These are phyloP conservation scores for Pseudochromis fuscus DNA, from an alignment of 2,797 vertebrate species.

Conservation along the genomic window DNA sequence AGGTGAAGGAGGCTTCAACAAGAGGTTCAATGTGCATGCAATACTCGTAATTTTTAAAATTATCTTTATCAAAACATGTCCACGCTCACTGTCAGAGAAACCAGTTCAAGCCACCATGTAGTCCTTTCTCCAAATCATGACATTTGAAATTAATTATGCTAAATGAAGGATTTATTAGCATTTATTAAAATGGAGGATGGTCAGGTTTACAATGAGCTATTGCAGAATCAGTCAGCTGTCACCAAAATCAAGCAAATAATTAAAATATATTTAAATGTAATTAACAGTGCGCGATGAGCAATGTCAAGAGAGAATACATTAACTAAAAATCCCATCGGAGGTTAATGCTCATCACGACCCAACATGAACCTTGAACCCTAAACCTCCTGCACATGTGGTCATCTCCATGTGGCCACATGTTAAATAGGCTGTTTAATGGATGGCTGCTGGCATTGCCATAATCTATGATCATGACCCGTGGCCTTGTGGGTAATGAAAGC, in stretches of 20 bases:
- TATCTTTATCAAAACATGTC: not conserved
- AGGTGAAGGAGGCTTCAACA: not conserved
- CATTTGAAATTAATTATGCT: not conserved
- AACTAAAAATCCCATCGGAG: not conserved
- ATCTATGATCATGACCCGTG: not conserved
- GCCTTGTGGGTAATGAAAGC: not conserved
- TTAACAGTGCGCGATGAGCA: not conserved
- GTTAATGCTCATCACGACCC: not conserved
- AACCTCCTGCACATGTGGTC: not conserved
- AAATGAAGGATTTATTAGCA: not conserved
- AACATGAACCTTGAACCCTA: not conserved
- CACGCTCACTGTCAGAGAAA: not conserved
- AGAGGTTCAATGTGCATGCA: not conserved
- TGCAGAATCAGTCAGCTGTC: not conserved
- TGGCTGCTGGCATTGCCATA: not conserved
- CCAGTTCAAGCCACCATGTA: not conserved
- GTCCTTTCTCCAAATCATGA: not conserved
- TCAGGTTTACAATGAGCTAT: constrained; percentile 2
- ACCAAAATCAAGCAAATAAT: not conserved
- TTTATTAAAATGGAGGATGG: not conserved
- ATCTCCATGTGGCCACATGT: not conserved
- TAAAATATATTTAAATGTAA: not conserved
- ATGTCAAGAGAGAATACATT: not conserved
- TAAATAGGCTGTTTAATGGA: constrained; percentile 5
- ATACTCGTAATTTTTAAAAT: not conserved